Evolutionary conservation across 2,113 vertebrate genomes (phyloP).

Genomic region (Dermatemys mawii): DNA sequence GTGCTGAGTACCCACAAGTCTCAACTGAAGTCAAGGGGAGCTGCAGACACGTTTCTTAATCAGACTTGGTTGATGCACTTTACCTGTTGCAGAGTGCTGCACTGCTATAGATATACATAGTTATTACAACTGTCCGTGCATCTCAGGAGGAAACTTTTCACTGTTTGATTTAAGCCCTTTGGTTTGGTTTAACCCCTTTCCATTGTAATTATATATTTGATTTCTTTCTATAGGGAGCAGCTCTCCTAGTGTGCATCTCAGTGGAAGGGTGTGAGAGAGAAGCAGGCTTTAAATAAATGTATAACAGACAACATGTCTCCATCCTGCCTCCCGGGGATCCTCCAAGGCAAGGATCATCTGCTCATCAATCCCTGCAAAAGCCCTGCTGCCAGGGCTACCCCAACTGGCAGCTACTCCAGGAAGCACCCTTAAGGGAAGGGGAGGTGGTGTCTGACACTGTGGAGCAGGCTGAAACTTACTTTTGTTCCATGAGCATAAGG

Average conservation of each 20-base stretch:
- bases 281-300: neutral
- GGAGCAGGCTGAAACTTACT: neutral
- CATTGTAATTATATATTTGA: neutral
- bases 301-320: neutral
- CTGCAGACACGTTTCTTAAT: neutral
- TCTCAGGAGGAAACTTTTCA: neutral
- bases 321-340: neutral
- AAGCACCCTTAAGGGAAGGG: neutral
- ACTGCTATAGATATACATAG: neutral
- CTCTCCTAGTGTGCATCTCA: rapidly evolving
- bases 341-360: neutral
- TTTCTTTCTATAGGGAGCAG: neutral
- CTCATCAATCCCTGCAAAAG: neutral
- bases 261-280: neutral
- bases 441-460: neutral
- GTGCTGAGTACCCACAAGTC: neutral
- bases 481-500: rapidly evolving
- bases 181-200: neutral
- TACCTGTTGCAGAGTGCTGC: neutral
- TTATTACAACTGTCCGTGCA: neutral
- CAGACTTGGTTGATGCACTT: neutral
- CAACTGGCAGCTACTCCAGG: neutral
- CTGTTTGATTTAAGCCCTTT: neutral
- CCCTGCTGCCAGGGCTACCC: neutral
- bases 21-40: rapidly evolving